phyloP scores from a whole-genome alignment of 2,888 invertebrate species.

The Dicycla oo region DNA sequence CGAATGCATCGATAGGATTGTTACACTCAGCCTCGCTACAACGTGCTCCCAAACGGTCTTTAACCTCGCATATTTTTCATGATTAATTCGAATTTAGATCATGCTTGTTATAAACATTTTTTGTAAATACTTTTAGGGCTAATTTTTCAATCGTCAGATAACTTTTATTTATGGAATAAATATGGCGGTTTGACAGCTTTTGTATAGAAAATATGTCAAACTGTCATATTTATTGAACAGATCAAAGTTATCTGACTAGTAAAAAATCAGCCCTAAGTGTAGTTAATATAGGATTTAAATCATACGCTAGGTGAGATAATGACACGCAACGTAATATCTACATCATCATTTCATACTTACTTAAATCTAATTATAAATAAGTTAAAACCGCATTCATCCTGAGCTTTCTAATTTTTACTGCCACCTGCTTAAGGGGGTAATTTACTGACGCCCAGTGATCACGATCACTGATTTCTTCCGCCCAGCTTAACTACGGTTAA shows the following conservation, averaged over 20 bases:
- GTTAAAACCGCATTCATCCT: conserved; percentile 37
- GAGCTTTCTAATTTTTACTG: conserved; percentile 58
- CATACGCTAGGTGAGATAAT: conserved; percentile 24
- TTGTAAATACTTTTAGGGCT: no score
- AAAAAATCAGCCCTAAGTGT: no score
- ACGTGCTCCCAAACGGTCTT: conserved; percentile 62
- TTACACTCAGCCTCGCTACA: conserved; percentile 59
- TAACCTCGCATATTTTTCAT: conserved; percentile 65
- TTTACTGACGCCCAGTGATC: conserved; percentile 58
- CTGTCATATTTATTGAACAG: no score
- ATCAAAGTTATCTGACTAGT: no score
- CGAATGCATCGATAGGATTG: conserved; percentile 66
- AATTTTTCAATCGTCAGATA: no score
- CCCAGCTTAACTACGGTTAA: conserved; percentile 67
- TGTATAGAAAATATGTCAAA: no score
- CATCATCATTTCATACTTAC: conserved; percentile 16
- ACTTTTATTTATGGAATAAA: no score
- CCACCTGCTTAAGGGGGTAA: conserved; percentile 66
- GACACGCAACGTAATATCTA: conserved; percentile 20
- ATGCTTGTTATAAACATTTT: conserved; percentile 37
- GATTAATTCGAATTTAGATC: conserved; percentile 58
- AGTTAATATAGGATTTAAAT: conserved; percentile 5
- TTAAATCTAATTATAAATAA: conserved; percentile 38
- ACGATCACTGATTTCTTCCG: conserved; percentile 55
- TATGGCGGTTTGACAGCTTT: no score